Conservation (phyloP, 2,888 invertebrate species). For the Cepaea hortensis region DNA sequence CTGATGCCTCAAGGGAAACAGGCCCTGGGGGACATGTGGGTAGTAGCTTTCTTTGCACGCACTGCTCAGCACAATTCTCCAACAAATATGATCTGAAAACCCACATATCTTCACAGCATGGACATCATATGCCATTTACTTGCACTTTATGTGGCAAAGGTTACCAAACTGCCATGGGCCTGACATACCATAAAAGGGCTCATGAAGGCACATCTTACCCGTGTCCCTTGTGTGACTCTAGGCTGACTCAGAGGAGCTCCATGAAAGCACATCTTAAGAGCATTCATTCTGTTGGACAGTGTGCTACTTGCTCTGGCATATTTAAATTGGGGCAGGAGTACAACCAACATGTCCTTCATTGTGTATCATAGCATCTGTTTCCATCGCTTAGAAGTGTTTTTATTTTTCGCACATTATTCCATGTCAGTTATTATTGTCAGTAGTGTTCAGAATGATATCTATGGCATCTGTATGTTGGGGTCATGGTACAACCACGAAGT, state of each 20-base stretch:
- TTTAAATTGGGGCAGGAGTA: slow-evolving; percentile 35
- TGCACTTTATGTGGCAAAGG: slow-evolving; percentile 38
- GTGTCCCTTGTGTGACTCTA: slow-evolving; percentile 34
- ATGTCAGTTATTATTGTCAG: too few relatives aligned
- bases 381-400: too few relatives aligned
- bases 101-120: slow-evolving; percentile 26
- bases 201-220: slow-evolving; percentile 33
- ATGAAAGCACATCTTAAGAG: slow-evolving; percentile 35
- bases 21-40: neutral
- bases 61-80: slow-evolving; percentile 17
- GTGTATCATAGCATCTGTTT: neutral
- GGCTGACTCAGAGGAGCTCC: slow-evolving; percentile 38
- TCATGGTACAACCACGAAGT: too few relatives aligned
- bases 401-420: too few relatives aligned
- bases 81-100: slow-evolving; percentile 30
- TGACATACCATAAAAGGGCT: slow-evolving; percentile 26
- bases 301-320: slow-evolving; percentile 32
- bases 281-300: slow-evolving; percentile 24
- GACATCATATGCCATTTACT: slow-evolving; percentile 38
- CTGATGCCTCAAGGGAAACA: neutral
- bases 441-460: too few relatives aligned
- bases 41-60: neutral
- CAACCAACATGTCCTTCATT: slow-evolving; percentile 35
- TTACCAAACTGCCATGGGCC: slow-evolving; percentile 24
- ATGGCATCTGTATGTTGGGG: too few relatives aligned